Evolutionary conservation across 2,888 invertebrate genomes (phyloP).

Genomic region (Apamea sordens): DNA sequence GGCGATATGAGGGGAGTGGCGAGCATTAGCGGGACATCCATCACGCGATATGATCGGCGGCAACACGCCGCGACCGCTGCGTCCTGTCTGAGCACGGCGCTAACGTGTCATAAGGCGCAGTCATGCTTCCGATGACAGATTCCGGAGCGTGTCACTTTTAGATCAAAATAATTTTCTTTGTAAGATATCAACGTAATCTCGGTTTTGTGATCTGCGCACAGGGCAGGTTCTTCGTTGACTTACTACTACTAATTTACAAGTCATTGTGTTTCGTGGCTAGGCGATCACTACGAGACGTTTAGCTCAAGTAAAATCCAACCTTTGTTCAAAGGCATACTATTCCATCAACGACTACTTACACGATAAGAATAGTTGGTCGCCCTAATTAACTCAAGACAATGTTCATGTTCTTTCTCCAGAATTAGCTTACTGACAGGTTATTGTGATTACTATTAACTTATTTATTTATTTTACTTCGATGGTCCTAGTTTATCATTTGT

Average conservation of each 20-base stretch:
- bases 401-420: no score
- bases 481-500: no score
- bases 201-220: background rate
- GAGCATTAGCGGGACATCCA: constrained; percentile 45
- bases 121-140: background rate
- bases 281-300: background rate
- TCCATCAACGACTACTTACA: no score
- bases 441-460: no score
- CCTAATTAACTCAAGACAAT: no score
- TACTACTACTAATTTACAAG: background rate
- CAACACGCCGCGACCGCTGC: constrained; percentile 8
- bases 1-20: constrained; percentile 21
- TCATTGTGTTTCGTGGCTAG: background rate
- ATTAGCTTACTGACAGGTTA: no score
- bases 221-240: background rate
- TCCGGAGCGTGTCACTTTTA: background rate
- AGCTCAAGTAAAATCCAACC: no score
- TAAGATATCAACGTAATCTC: background rate
- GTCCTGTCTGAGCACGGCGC: constrained; percentile 4
- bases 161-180: background rate
- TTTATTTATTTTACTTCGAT: no score
- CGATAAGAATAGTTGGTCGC: no score
- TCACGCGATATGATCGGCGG: constrained; percentile 46
- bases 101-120: background rate
- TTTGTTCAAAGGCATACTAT: no score